Evolutionary conservation across 2,113 vertebrate species (phyloP), one percentile per base, ranked within the genome.

Genomic region (Rhodinocichla rosea): DNA sequence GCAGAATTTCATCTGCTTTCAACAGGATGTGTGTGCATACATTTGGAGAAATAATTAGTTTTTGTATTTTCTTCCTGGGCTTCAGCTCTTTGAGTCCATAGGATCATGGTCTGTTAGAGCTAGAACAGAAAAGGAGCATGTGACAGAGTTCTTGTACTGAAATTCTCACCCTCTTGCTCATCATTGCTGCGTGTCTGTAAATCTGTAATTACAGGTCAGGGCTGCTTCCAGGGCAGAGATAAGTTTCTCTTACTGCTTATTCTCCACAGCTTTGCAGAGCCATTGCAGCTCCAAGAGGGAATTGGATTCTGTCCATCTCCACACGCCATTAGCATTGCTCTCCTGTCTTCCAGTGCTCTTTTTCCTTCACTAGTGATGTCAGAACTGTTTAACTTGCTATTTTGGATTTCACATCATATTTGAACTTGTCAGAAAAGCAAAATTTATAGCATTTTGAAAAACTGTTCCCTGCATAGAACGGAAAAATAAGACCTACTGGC

Each of bases 391-490:
- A 63, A 86, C 35, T 67, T 77, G 24, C 47, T 86, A 22, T 89
- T 95, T 87, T 78, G 69, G 70, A 88, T 89, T 93, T 82, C 64
- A 89, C n/a, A 83, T 87, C 32, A 35, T 22, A 40, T 32, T 91
- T 70, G 50, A 85, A 74, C 23, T 67, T 87, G 56, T 44, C 78
- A 80, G 65, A 90, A 83, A 32, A 70, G n/a, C 5, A 75, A 89
- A 78, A 60, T 74, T 32, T 49, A 5, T 21, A 27, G 50, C 19
- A 57, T 90, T 94, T 63, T 59, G 23, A 35, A 56, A 75, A 96
- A 47, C 7, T 32, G 10, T 65, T 40, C 32, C 16, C 10, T 63
- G 20, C 7, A 4, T 4, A 63, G 33, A 44, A 56, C 32, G 75
- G 74, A 44, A 85, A 87, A 90, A 68, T n/a, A 55, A 24, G 13